phyloP scores from a whole-genome alignment of 2,888 invertebrate species.

The Clusia tigrina region DNA sequence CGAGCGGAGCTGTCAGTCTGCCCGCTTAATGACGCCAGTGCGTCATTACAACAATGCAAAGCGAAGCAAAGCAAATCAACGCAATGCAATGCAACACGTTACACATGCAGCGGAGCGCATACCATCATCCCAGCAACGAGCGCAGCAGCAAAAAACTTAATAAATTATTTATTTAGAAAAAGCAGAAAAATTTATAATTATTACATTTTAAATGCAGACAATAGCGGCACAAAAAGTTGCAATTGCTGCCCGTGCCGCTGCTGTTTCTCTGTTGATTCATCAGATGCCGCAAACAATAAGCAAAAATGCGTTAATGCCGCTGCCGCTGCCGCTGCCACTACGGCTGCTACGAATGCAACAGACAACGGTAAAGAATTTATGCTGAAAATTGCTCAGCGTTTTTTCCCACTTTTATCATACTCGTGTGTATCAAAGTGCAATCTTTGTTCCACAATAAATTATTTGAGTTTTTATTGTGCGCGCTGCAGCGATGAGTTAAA shows the following conservation, averaged over 20 bases:
- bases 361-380: constrained; percentile 25
- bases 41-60: constrained; percentile 14
- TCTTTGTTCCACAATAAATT: constrained; percentile 22
- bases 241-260: constrained; percentile 1
- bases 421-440: constrained; percentile 10
- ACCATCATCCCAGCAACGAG: too few relatives aligned
- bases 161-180: constrained; percentile 33
- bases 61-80: background rate
- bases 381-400: constrained; percentile 3
- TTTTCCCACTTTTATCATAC: background rate
- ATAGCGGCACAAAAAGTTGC: background rate
- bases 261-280: constrained; percentile 11
- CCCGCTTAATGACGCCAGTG: too few relatives aligned
- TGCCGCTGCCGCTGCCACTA: too few relatives aligned
- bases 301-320: background rate
- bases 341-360: constrained; percentile 12
- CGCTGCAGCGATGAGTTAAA: constrained; percentile 15
- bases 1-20: constrained; percentile 19
- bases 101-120: too few relatives aligned
- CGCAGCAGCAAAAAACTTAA: constrained; percentile 44
- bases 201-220: constrained; percentile 13
- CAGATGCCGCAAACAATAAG: background rate
- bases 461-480: constrained; percentile 11
- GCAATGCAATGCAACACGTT: constrained; percentile 54
- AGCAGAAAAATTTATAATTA: constrained; percentile 10